Base-by-base conservation (phyloP, 2,888 invertebrate genomes). In the Abscondita cerata region DNA sequence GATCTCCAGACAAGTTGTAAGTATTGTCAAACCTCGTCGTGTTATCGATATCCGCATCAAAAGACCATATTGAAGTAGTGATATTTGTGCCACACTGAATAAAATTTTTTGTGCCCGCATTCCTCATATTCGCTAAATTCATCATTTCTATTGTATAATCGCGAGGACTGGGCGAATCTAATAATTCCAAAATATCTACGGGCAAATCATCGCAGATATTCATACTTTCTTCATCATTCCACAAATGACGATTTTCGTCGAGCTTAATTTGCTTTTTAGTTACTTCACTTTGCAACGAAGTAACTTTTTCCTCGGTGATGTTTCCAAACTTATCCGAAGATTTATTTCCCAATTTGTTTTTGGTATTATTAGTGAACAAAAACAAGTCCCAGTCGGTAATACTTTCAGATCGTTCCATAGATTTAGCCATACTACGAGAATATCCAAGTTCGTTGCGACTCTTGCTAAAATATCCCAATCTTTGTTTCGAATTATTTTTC, bases 131-230 rank as follows among this genome's bases (percentile, higher is more conserved):
- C 31, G 73, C 71, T 62, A 75, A 73, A 62, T 76, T 76, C 72
- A 76, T 73, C 65, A 73, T 73, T 53, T 76, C 74, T 44, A 76
- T 75, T 36, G 71, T 68, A 41, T 71, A 66, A 38, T 72, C 73
- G 47, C 73, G 81, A 63, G 85, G 84, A 60, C 83, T 83, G 12
- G 86, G 86, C 41, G 87, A 86, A 64, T 86, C 83, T 47, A 87
- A 78, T 59, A 87, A 76, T 69, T 85, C 84, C 61, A 84, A 83
- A 66, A 87, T 84, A 73, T 86, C 85, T 68, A 86, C 84, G n/a
- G 86, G 86, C 68, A 87, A 78, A 72, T 86, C 86, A 64, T 85
- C 85, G 70, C 85, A 86, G 70, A 85, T 84, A 67, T 84, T 84
- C 55, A 73, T 67, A 50, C 75, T 73, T 38, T 72, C 73, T 16